Evolutionary conservation across 2,888 invertebrate genomes (phyloP).

Genomic region (Acronicta alni): DNA sequence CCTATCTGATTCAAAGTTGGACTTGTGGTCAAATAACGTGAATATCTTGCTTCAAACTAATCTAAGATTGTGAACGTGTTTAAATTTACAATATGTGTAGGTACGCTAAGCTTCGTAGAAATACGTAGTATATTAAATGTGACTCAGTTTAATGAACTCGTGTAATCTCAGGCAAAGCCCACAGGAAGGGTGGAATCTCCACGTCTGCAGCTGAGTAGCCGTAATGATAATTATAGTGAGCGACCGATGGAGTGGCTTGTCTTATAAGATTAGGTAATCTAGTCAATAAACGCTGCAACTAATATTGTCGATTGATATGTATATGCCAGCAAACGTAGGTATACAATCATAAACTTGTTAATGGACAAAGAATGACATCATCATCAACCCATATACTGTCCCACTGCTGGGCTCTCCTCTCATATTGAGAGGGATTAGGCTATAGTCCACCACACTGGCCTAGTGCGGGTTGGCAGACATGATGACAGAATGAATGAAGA

Average conservation of each 20-base stretch:
- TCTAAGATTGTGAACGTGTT: no score
- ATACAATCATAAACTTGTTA: not conserved
- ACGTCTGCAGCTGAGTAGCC: not conserved
- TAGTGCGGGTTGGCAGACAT: no score
- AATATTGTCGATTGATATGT: constrained; percentile 21
- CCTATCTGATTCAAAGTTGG: constrained; percentile 1
- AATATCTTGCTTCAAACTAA: no score
- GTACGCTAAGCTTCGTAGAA: not conserved
- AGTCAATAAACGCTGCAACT: constrained; percentile 28
- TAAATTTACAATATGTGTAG: not conserved
- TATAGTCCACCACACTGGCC: no score
- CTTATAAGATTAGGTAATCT: constrained; percentile 33
- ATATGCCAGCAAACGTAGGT: constrained; percentile 7
- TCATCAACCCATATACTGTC: no score
- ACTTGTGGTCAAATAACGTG: not conserved
- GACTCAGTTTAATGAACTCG: constrained; percentile 1
- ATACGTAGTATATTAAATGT: constrained; percentile 2
- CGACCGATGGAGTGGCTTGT: constrained; percentile 13
- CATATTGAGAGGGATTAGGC: no score
- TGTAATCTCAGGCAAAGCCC: constrained; percentile 4
- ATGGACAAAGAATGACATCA: constrained; percentile 9
- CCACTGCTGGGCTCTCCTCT: no score
- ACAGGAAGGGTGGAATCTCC: constrained; percentile 3
- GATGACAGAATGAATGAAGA: no score
- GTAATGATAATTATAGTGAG: constrained; percentile 18